phyloP scores from a whole-genome alignment of 2,888 invertebrate genomes.

The Nemoura dubitans region DNA sequence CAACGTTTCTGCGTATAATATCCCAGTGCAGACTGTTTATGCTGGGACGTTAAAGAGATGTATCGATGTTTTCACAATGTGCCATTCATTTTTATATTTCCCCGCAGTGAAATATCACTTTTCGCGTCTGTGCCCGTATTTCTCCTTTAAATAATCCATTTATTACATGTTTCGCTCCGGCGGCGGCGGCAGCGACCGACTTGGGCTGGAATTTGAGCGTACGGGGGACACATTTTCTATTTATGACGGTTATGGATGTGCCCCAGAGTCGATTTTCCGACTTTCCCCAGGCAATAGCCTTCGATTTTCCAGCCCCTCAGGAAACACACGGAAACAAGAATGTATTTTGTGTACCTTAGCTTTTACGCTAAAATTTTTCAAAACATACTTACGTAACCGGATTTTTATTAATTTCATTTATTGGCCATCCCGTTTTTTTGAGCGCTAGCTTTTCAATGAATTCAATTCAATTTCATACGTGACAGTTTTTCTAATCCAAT shows the following conservation, averaged over 20 bases:
- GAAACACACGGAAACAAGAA: too few species aligned
- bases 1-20: too few species aligned
- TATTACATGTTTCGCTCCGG: background rate
- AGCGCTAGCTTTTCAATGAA: too few species aligned
- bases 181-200: background rate
- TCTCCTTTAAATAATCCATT: slow-evolving; percentile 30
- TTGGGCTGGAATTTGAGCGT: background rate
- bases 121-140: background rate
- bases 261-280: slow-evolving; percentile 16
- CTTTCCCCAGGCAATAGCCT: background rate
- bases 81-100: background rate
- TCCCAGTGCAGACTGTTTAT: background rate
- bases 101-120: background rate
- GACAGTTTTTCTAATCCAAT: background rate
- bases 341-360: too few species aligned
- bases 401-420: too few species aligned
- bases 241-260: slow-evolving; percentile 32
- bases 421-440: too few species aligned
- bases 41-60: slow-evolving; percentile 1
- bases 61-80: background rate
- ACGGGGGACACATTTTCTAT: slow-evolving; percentile 14
- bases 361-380: too few species aligned
- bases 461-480: background rate
- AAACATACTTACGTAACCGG: too few species aligned
- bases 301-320: background rate